These are phyloP conservation scores for Melanogrammus aeglefinus DNA, from an alignment of 2,797 vertebrate species.

Conservation along the genomic window DNA sequence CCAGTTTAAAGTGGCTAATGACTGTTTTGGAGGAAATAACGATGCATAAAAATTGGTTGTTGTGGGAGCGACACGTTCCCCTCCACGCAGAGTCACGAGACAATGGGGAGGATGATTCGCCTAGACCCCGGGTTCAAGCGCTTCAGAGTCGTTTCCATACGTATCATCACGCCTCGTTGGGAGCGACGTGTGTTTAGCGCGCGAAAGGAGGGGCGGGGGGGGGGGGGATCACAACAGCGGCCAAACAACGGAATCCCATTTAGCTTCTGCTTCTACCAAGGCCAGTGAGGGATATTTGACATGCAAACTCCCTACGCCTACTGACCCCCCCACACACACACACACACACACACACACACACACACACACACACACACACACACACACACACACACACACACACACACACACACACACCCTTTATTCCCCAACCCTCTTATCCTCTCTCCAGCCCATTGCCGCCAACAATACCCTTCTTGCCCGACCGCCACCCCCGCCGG, in stretches of 20 bases:
- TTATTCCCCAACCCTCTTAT: slow-evolving; percentile 56
- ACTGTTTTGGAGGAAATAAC: neutral
- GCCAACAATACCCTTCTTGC: slow-evolving; percentile 58
- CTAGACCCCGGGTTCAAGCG: too few species aligned
- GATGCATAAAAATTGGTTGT: neutral
- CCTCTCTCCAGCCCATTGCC: slow-evolving; percentile 63
- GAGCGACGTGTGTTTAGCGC: neutral
- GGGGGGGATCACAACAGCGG: slow-evolving; percentile 37
- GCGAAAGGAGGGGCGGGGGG: slow-evolving; percentile 10
- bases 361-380: neutral
- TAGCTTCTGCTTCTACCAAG: slow-evolving; percentile 48
- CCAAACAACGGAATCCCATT: slow-evolving; percentile 55
- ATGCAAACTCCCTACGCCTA: slow-evolving; percentile 35
- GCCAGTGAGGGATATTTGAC: slow-evolving; percentile 54
- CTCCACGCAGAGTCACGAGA: neutral
- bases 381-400: neutral
- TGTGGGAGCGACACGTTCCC: neutral
- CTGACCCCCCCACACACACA: slow-evolving; percentile 2
- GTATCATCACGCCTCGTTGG: neutral
- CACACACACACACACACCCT: slow-evolving; percentile 19
- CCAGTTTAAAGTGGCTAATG: neutral
- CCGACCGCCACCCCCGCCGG: slow-evolving; percentile 36
- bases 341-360: slow-evolving; percentile 9
- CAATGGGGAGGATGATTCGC: too few species aligned
- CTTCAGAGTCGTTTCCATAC: too few species aligned